Evolutionary conservation across 2,888 invertebrate genomes (phyloP).

Genomic region (Gisinianus flammeolus): DNA sequence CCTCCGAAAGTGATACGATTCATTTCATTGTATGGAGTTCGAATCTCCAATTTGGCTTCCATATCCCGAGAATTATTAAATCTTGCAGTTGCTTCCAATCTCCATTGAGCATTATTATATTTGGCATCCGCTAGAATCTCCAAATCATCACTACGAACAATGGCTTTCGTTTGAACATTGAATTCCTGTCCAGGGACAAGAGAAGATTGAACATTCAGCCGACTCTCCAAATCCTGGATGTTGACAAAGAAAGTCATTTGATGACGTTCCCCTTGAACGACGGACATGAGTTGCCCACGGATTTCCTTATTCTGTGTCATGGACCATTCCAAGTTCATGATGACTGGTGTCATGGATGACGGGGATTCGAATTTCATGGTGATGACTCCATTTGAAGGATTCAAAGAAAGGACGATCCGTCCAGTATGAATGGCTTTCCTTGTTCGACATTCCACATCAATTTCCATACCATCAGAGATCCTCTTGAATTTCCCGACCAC

Average conservation of each 20-base stretch:
- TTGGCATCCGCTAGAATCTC: conserved; percentile 51
- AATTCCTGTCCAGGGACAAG: conserved; percentile 50
- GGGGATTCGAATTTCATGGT: conserved; percentile 55
- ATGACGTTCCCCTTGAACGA: conserved; percentile 41
- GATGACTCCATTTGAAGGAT: conserved; percentile 39
- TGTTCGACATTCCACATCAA: conserved; percentile 52
- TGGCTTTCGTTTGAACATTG: conserved; percentile 50
- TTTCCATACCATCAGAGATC: conserved; percentile 20
- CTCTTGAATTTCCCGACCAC: conserved; percentile 33
- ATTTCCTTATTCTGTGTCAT: conserved; percentile 2
- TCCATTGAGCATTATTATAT: conserved; percentile 49
- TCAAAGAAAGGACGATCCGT: conserved; percentile 21
- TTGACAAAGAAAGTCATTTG: conserved; percentile 42
- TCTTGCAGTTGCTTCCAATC: conserved; percentile 46
- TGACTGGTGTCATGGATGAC: conserved; percentile 43
- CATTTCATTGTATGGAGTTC: conserved; percentile 52
- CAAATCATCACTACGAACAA: conserved; percentile 40
- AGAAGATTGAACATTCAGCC: conserved; percentile 49
- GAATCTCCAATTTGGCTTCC: conserved; percentile 51
- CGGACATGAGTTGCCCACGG: conserved; percentile 37
- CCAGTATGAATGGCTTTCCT: conserved; percentile 46
- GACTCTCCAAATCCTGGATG: conserved; percentile 47
- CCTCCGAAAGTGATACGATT: conserved; percentile 53
- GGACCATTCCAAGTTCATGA: conserved; percentile 44
- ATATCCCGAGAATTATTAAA: conserved; percentile 44